Evolutionary conservation across 2,888 invertebrate species (phyloP), one percentile per base, ranked within the genome.

Genomic region (Trachelus stipa): DNA sequence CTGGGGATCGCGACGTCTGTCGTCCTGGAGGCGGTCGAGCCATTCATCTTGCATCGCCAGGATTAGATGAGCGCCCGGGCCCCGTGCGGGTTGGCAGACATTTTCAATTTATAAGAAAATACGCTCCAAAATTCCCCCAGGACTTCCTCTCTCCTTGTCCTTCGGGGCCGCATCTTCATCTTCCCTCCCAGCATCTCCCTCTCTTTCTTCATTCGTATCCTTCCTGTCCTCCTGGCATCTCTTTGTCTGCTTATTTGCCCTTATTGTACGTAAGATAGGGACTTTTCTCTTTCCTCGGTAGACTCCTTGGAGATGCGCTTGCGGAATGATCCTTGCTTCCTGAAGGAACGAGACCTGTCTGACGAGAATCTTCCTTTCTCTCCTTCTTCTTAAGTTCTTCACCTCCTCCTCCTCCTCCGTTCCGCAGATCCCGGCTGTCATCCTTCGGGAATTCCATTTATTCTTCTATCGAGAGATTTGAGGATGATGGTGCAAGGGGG

Each of bases 101-200:
- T 87, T 88, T 87, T 87, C 85, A 87, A 88, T 89, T 88, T 88
- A 86, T 87, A 87, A 89, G 88, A 88, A 88, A 88, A 89, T 85
- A 88, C 85, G 84, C 81, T 83, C 81, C 82, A 81, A 78, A 86
- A 86, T 87, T 84, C 84, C 84, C 79, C 76, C 73, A 73, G 79
- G 84, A 82, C 83, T 79, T 81, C 84, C 81, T 12, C 56, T 6
- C 15, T 23, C 56, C 56, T 23, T 6, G 6, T 56, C 40, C 56
- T 56, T 23, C 56, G 9, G 23, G 23, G 23, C 0, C 23, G 23
- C 23, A 23, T 56, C 56, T 15, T 56, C 56, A 56, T 56, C 56
- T 56, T 56, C 9, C 23, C 23, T 56, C 56, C 56, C 23, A 56
- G 56, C 56, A 9, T 56, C 40, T 23, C 40, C 23, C 40, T 40